Conservation (phyloP, 2,888 invertebrate species). For the Melikaiella ostensackeni region DNA sequence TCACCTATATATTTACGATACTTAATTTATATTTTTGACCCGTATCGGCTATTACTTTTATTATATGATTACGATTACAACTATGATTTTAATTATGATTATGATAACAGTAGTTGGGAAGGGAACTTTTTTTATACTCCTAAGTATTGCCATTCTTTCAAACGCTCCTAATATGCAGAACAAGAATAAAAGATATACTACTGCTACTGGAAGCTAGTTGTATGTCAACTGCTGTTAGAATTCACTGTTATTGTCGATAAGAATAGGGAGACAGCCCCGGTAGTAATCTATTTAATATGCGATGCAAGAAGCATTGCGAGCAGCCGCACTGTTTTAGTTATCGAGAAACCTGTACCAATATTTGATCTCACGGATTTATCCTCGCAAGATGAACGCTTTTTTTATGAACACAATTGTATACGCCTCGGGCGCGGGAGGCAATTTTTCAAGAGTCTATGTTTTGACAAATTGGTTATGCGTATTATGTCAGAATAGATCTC, state of each 20-base stretch:
- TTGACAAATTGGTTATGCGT: background rate
- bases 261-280: slow-evolving; percentile 26
- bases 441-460: slow-evolving; percentile 32
- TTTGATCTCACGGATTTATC: slow-evolving; percentile 60
- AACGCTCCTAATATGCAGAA: slow-evolving; percentile 12
- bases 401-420: slow-evolving; percentile 27
- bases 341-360: slow-evolving; percentile 40
- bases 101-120: slow-evolving; percentile 52
- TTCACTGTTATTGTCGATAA: slow-evolving; percentile 35
- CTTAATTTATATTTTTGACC: slow-evolving; percentile 61
- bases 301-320: slow-evolving; percentile 19
- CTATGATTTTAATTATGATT: slow-evolving; percentile 40
- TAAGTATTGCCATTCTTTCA: slow-evolving; percentile 40
- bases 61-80: slow-evolving; percentile 43
- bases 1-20: slow-evolving; percentile 50
- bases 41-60: slow-evolving; percentile 51
- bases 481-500: slow-evolving; percentile 24
- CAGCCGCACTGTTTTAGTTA: slow-evolving; percentile 37
- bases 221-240: slow-evolving; percentile 36
- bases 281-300: slow-evolving; percentile 25
- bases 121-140: slow-evolving; percentile 61
- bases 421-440: slow-evolving; percentile 8
- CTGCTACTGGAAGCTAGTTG: slow-evolving; percentile 35
- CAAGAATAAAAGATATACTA: slow-evolving; percentile 39
- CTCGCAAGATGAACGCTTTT: slow-evolving; percentile 49